Evolutionary conservation across 2,797 vertebrate species (phyloP), one percentile per base, ranked within the genome.

Genomic region (Halcyon badia): DNA sequence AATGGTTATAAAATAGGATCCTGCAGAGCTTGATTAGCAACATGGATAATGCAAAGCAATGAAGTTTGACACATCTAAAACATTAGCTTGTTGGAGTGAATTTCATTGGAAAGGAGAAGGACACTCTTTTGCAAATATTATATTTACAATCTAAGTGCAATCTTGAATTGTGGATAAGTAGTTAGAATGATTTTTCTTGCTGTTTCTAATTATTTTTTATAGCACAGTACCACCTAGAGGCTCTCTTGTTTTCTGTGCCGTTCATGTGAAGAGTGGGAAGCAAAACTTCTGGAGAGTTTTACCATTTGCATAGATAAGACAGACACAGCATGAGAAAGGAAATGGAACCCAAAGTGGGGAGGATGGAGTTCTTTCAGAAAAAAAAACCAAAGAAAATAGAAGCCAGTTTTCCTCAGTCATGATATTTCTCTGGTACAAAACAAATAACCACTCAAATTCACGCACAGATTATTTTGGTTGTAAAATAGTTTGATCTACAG

Each of bases 151-250:
- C 11, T 41, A 39, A 86, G 26, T 46, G 44, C 81, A 91, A 72
- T 19, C 30, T 62, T 84, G n/a, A 94, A 4, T n/a, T 58, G 21
- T 30, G 19, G 28, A 20, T 42, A 51, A 84, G 41, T 48, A 71
- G 35, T n/a, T 46, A 65, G 2, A 17, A 33, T 30, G 33, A 18
- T 30, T 76, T 68, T 51, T 73, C 48, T 44, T 39, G 5, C 31
- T 15, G 5, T 64, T 87, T 46, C 49, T 64, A 56, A 76, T 62
- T 57, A 88, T 96, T 91, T 88, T 96, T 96, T 93, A 83, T 86
- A 76, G 56, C 78, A 93, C 60, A 96, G 66, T 94, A 89, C 95
- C 94, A 96, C 75, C 95, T 96, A 94, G 93, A 95, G 96, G 85
- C 17, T 84, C 15, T 69, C 28, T 39, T 60, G 22, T 49, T 41